Base-by-base conservation (phyloP, 2,888 invertebrate genomes). In the Caenorhabditis becei region DNA sequence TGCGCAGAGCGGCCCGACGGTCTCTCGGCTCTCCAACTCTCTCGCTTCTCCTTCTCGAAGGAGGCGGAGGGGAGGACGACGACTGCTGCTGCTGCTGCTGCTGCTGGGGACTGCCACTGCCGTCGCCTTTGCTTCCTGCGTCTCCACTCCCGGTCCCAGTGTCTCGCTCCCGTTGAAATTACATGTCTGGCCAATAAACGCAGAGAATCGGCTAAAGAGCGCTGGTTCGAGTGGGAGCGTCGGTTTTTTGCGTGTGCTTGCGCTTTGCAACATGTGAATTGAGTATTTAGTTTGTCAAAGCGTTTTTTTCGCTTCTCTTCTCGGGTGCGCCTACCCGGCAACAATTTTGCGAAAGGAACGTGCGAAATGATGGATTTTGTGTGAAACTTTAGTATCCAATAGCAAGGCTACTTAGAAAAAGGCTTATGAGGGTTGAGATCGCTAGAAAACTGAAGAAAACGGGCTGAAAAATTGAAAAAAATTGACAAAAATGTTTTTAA, bases 281-380 rank as follows among this genome's bases (percentile, higher is more conserved):
- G 77, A 70, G 77, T 70, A 74, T 65, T 74, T 74, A 77, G 77
- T 77, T 77, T 77, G 77, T 77, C 70, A 51, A 70, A 77, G 77
- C 63, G 49, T 49, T 53, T 70, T 70, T 77, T 70, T 62, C 51
- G 37, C 26, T 61, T 63, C 69, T 69, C 49, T 70, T 35, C 59
- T 59, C 49, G 67, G 41, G 71, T 47, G 71, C 44, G 44, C 62
- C 49, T 49, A 20, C 28, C 47, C 26, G n/a, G 32, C n/a, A 41
- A 41, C 37, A 41, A 59, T 58, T 32, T 71, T 20, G 53, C 35
- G 37, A 26, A 32, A 37, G 49, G 63, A 66, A 74, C 74, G 74
- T 74, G 74, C 74, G 49, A 47, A 20, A n/a, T 49, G 16, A 51
- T 37, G 74, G 65, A 59, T 58, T 66, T 74, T 65, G 49, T 58